Conservation (phyloP, 53 echinoderm and acorn worm species). For the Crossaster papposus region DNA sequence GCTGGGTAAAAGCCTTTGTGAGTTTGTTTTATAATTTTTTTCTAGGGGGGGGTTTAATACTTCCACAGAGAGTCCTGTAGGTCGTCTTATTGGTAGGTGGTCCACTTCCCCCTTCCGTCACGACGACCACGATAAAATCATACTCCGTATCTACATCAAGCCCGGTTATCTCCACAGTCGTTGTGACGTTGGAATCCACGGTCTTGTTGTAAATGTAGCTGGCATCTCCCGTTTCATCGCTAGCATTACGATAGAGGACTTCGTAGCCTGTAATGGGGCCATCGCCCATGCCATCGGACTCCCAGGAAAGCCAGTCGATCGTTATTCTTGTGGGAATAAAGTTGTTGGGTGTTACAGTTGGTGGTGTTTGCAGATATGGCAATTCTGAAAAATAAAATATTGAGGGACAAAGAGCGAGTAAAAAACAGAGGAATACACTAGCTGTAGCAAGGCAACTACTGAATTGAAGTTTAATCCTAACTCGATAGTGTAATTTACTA, state of each 20-base stretch:
- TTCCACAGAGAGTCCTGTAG: background rate
- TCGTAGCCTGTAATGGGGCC: constrained; percentile 16
- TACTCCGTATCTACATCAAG: constrained; percentile 29
- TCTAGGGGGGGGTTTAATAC: background rate
- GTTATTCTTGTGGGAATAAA: background rate
- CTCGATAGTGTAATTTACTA: too few relatives aligned
- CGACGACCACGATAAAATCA: constrained; percentile 43
- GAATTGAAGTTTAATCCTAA: too few relatives aligned
- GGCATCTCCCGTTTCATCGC: background rate
- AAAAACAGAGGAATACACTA: too few relatives aligned
- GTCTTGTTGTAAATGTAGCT: background rate
- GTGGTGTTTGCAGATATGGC: constrained; percentile 18
- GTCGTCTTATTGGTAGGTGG: constrained; percentile 21
- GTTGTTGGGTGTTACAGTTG: background rate
- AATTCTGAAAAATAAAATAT: background rate
- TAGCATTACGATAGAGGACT: constrained; percentile 18
- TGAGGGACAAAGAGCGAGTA: too few relatives aligned
- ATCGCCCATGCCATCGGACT: constrained; percentile 11
- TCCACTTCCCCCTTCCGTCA: constrained; percentile 28
- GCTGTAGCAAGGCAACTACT: too few relatives aligned
- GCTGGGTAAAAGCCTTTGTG: background rate
- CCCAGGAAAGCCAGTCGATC: background rate
- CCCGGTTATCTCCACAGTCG: background rate
- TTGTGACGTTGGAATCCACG: constrained; percentile 26
- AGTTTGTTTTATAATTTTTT: background rate